phyloP scores from a whole-genome alignment of 1,140 invertebrate species.

The Prorops nasuta region DNA sequence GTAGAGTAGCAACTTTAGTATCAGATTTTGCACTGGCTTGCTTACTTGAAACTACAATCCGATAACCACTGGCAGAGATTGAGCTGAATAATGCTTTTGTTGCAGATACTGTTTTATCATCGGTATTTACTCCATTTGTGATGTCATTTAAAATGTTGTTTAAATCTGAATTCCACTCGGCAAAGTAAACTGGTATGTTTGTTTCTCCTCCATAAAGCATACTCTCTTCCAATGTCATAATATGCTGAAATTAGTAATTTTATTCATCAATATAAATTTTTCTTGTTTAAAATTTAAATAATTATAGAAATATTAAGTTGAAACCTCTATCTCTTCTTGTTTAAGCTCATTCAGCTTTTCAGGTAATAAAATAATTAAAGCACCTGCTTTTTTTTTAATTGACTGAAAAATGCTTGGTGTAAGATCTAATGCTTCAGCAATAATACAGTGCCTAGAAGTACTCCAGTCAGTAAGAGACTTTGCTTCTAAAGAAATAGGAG shows the following conservation, averaged over 20 bases:
- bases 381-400: slow-evolving; percentile 79
- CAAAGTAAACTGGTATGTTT: slow-evolving; percentile 88
- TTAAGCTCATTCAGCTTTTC: slow-evolving; percentile 67
- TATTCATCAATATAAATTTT: slow-evolving; percentile 5
- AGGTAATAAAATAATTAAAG: slow-evolving; percentile 80
- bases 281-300: background rate
- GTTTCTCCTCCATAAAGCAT: slow-evolving; percentile 76
- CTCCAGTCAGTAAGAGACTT: slow-evolving; percentile 82
- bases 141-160: slow-evolving; percentile 76
- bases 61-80: slow-evolving; percentile 90
- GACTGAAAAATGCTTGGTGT: slow-evolving; percentile 74
- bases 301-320: no score
- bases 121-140: slow-evolving; percentile 57
- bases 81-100: slow-evolving; percentile 78
- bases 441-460: slow-evolving; percentile 84
- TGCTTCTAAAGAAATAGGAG: slow-evolving; percentile 83
- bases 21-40: slow-evolving; percentile 72
- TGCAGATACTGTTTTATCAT: slow-evolving; percentile 65
- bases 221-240: slow-evolving; percentile 78
- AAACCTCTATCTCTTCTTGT: slow-evolving; percentile 73
- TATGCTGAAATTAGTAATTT: slow-evolving; percentile 57
- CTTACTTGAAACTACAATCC: slow-evolving; percentile 74
- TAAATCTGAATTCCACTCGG: slow-evolving; percentile 71
- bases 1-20: slow-evolving; percentile 77
- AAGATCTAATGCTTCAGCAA: slow-evolving; percentile 76